Evolutionary conservation across 2,888 invertebrate genomes (phyloP).

Genomic region (Trichogramma dendrolimi): DNA sequence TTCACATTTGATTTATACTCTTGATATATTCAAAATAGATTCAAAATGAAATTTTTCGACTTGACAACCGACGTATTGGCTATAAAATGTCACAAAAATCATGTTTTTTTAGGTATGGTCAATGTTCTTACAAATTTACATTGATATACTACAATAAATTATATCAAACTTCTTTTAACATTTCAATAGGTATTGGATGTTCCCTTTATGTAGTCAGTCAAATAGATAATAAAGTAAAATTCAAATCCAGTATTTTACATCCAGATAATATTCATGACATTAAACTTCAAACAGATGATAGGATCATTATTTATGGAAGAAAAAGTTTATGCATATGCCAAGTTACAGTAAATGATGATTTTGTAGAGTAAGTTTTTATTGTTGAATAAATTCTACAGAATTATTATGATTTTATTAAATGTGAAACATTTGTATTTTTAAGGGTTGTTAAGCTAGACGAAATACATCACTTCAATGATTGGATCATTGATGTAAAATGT

Average conservation of each 20-base stretch:
- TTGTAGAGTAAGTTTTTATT: conserved; percentile 31
- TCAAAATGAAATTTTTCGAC: conserved; percentile 19
- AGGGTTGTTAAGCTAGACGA: conserved; percentile 26
- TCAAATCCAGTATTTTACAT: conserved; percentile 36
- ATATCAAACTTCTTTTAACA: neutral
- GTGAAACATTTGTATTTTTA: conserved; percentile 16
- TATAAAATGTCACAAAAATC: conserved; percentile 36
- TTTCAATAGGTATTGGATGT: conserved; percentile 40
- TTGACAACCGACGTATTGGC: conserved; percentile 40
- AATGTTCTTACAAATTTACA: conserved; percentile 3
- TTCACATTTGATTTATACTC: too few relatives aligned
- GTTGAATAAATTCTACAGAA: conserved; percentile 7
- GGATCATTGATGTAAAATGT: conserved; percentile 44
- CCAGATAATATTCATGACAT: conserved; percentile 45
- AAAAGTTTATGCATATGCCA: conserved; percentile 38
- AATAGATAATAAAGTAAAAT: conserved; percentile 28
- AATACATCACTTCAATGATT: conserved; percentile 39
- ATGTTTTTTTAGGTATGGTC: conserved; percentile 41
- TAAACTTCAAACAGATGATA: conserved; percentile 33
- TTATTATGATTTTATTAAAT: conserved; percentile 6
- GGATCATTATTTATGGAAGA: conserved; percentile 43
- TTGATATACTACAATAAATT: conserved; percentile 8
- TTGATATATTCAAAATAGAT: too few relatives aligned
- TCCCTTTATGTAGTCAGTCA: conserved; percentile 33
- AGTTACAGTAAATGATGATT: conserved; percentile 26